These are phyloP conservation scores for Halcyon malimbica DNA, from an alignment of 2,113 vertebrate genomes.

Conservation along the genomic window DNA sequence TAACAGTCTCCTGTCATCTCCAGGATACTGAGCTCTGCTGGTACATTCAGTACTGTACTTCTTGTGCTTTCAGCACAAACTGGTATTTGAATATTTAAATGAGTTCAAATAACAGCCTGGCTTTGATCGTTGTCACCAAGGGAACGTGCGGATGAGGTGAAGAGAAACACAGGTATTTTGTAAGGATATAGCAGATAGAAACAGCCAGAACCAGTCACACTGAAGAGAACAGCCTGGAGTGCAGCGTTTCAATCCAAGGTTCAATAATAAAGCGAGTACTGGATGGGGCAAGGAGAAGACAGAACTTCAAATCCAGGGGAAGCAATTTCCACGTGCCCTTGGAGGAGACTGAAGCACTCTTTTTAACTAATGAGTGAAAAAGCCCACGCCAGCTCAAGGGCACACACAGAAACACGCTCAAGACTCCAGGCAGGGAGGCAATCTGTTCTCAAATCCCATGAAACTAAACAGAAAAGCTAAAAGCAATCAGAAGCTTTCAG, in stretches of 20 bases:
- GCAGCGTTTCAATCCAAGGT: not conserved
- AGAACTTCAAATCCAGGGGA: not conserved
- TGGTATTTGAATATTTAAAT: not conserved
- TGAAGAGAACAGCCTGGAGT: not conserved
- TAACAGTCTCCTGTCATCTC: not conserved
- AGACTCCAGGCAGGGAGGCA: not conserved
- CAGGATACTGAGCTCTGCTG: not conserved
- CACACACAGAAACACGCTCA: not conserved
- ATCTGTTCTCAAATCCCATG: not conserved
- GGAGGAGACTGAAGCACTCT: accelerated
- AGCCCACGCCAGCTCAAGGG: not conserved
- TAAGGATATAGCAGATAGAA: accelerated
- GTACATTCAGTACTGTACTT: not conserved
- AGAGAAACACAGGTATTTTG: not conserved
- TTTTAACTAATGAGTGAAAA: not conserved
- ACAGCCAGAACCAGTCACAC: not conserved
- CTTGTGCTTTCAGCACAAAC: not conserved
- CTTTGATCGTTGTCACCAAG: not conserved
- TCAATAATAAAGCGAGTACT: not conserved
- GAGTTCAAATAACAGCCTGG: not conserved
- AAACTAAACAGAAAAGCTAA: not conserved
- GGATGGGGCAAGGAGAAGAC: not conserved
- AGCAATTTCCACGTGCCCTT: not conserved
- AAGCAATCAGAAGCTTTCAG: not conserved
- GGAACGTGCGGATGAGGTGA: accelerated